Evolutionary conservation across 2,888 invertebrate genomes (phyloP).

Genomic region (Lepidonotus clava): DNA sequence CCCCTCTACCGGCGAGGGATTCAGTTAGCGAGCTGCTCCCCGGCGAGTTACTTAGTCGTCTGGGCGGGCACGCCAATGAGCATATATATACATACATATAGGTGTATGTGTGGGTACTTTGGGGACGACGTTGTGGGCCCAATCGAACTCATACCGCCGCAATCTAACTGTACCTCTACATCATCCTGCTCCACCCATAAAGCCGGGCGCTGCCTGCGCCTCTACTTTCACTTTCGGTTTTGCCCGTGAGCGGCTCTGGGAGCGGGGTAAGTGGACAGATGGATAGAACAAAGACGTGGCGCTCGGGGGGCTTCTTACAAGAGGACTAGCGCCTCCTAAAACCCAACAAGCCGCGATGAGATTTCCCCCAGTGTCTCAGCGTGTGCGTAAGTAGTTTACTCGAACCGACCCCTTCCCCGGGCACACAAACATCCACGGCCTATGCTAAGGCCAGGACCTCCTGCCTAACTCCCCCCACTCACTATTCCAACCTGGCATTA

Average conservation of each 20-base stretch:
- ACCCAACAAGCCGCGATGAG: background rate
- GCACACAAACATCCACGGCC: background rate
- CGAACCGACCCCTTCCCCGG: background rate
- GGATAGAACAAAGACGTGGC: slow-evolving; percentile 18
- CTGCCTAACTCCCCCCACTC: background rate
- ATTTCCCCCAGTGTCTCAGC: background rate
- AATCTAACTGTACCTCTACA: no score
- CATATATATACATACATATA: background rate
- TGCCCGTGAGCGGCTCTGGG: background rate
- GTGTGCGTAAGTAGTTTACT: background rate
- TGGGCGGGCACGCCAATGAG: no score
- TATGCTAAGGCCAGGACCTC: background rate
- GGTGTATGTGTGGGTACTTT: background rate
- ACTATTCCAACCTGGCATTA: background rate
- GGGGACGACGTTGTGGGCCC: no score
- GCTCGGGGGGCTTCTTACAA: background rate
- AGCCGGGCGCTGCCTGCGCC: background rate
- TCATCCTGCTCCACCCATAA: background rate
- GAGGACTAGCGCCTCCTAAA: background rate
- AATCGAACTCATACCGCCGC: no score
- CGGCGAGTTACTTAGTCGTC: no score
- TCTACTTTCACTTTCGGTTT: no score
- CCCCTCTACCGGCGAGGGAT: background rate
- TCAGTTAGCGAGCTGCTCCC: background rate
- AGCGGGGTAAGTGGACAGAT: slow-evolving; percentile 15